phyloP scores from a whole-genome alignment of 2,113 vertebrate genomes.

The Nothoprocta perdicaria region DNA sequence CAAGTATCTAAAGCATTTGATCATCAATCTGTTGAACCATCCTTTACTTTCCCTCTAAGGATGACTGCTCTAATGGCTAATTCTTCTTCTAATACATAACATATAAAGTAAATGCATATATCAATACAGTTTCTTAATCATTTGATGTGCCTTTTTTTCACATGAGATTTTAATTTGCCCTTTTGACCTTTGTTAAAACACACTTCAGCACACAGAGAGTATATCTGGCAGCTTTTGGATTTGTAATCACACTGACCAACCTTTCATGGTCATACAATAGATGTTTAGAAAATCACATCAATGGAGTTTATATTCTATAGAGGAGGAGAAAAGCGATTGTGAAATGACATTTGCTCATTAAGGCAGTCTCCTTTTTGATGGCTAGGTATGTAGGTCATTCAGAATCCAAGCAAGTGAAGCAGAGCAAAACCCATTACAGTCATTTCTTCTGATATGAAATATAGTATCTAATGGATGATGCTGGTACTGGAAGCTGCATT shows the following conservation, averaged over 20 bases:
- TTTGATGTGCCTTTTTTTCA: neutral
- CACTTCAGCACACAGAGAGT: neutral
- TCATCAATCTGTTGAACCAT: neutral
- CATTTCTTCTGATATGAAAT: constrained; percentile 17
- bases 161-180: neutral
- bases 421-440: neutral
- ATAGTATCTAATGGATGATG: neutral
- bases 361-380: neutral
- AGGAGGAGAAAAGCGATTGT: neutral
- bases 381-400: neutral
- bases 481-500: neutral
- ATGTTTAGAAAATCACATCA: constrained; percentile 31
- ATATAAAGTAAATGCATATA: neutral
- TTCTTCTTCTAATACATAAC: neutral
- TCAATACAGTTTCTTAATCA: neutral
- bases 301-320: constrained; percentile 3
- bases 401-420: constrained; percentile 34
- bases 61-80: neutral
- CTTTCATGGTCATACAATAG: neutral
- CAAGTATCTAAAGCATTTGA: neutral
- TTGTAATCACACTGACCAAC: neutral
- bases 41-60: neutral
- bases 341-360: constrained; percentile 33
- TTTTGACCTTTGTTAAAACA: neutral
- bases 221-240: neutral